Percentiles rank a stretch among this genome's conserved stretches.
phyloP scores from a whole-genome alignment of 2,888 invertebrate species.

The Drosophila neutralis region DNA sequence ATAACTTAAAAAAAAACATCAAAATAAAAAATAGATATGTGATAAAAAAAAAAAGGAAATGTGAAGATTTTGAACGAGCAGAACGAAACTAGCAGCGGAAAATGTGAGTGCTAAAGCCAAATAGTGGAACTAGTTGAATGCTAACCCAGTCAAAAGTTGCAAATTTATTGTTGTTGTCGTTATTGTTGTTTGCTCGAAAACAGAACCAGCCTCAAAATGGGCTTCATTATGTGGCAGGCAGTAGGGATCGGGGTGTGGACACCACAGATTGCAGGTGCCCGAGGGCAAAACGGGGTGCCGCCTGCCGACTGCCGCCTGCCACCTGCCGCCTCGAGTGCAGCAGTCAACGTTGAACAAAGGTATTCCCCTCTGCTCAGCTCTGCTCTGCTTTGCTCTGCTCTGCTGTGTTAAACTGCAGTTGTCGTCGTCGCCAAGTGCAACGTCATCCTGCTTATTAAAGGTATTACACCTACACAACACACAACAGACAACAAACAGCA shows the following conservation, averaged over 20 bases:
- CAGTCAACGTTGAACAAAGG: conserved; percentile 39
- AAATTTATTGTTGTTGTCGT: conserved; percentile 12
- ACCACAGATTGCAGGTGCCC: conserved; percentile 26
- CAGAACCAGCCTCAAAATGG: conserved; percentile 53
- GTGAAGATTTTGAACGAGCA: neutral
- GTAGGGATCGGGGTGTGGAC: neutral
- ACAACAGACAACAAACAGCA: conserved; percentile 17
- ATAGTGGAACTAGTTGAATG: neutral
- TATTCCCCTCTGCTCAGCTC: neutral
- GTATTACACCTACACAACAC: conserved; percentile 72
- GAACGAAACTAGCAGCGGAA: neutral
- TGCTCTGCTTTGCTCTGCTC: neutral
- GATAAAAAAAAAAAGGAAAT: neutral
- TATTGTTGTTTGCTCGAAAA: conserved; percentile 25
- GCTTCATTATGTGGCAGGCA: conserved; percentile 52
- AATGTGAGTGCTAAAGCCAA: neutral
- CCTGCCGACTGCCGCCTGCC: neutral
- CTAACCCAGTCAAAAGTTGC: conserved; percentile 1
- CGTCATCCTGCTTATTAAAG: conserved; percentile 78
- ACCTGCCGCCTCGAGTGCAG: conserved; percentile 33
- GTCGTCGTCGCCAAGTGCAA: conserved; percentile 66
- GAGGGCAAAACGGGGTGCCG: conserved; percentile 9
- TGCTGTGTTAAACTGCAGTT: conserved; percentile 26
- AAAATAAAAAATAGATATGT: neutral
- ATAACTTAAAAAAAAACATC: neutral